Percentiles rank a stretch among this genome's conserved stretches.
Conservation (phyloP, 2,888 invertebrate genomes). For the Copidosoma aretas region DNA sequence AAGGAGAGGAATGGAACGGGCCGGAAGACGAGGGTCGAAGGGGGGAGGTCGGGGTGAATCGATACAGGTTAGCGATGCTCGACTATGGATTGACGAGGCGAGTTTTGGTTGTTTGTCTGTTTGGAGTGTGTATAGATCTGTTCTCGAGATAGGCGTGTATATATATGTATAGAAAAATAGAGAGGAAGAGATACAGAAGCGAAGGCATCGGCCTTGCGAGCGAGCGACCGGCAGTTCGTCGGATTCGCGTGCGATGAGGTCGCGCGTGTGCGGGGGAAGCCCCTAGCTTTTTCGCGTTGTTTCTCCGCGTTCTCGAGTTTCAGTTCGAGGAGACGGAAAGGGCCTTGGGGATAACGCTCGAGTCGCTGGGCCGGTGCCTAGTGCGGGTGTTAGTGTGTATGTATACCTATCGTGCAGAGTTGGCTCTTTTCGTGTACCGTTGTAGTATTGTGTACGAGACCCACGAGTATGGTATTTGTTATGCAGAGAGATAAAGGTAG, state of each 20-base stretch:
- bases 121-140: not conserved
- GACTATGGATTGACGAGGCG: not conserved
- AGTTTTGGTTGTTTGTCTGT: slow-evolving; percentile 1
- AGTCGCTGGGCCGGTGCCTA: not conserved
- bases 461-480: no score
- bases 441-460: no score
- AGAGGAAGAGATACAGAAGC: slow-evolving; percentile 9
- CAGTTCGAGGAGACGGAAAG: not conserved
- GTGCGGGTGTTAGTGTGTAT: slow-evolving; percentile 2
- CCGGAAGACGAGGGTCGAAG: not conserved
- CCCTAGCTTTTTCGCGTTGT: not conserved
- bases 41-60: not conserved
- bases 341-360: not conserved
- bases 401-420: slow-evolving; percentile 34
- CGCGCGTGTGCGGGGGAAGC: not conserved
- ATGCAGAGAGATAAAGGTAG: slow-evolving; percentile 2
- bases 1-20: not conserved
- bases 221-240: slow-evolving; percentile 25
- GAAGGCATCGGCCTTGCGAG: slow-evolving; percentile 26
- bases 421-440: no score
- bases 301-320: not conserved
- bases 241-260: slow-evolving; percentile 14
- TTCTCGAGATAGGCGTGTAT: not conserved
- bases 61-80: not conserved
- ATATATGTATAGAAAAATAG: slow-evolving; percentile 5